Conservation (phyloP, 2,113 vertebrate genomes). For the Nanger granti region DNA sequence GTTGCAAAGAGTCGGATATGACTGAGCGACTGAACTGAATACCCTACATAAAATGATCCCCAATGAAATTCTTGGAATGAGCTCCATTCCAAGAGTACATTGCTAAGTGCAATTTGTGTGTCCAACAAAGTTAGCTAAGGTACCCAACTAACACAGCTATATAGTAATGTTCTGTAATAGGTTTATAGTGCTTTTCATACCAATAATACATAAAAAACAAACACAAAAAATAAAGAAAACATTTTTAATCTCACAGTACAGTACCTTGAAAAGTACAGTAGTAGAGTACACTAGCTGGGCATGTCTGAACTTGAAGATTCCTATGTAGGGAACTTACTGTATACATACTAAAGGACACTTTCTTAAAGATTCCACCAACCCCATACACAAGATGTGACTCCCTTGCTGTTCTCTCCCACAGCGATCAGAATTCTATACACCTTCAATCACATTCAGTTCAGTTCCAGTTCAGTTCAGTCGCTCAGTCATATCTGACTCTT, state of each 20-base stretch:
- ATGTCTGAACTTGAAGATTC: background rate
- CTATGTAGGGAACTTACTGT: background rate
- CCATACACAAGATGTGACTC: background rate
- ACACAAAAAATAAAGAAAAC: background rate
- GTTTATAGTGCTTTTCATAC: background rate
- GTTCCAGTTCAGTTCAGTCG: too few species aligned
- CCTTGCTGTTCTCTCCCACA: background rate
- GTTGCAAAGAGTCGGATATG: too few species aligned
- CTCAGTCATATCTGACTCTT: too few species aligned
- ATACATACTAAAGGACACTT: background rate
- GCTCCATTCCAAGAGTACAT: background rate
- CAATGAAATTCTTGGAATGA: background rate
- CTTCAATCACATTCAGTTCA: background rate
- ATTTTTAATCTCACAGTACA: background rate
- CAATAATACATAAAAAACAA: background rate
- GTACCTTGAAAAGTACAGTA: background rate
- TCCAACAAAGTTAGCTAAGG: background rate
- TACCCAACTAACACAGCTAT: background rate
- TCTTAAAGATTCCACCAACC: background rate
- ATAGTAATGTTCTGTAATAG: background rate
- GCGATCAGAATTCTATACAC: background rate
- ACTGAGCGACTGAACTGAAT: background rate
- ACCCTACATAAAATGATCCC: background rate
- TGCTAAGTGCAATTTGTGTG: background rate
- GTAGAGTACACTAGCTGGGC: background rate